Base-by-base conservation (phyloP, 2,797 vertebrate genomes). In the Sebastolobus alascanus region DNA sequence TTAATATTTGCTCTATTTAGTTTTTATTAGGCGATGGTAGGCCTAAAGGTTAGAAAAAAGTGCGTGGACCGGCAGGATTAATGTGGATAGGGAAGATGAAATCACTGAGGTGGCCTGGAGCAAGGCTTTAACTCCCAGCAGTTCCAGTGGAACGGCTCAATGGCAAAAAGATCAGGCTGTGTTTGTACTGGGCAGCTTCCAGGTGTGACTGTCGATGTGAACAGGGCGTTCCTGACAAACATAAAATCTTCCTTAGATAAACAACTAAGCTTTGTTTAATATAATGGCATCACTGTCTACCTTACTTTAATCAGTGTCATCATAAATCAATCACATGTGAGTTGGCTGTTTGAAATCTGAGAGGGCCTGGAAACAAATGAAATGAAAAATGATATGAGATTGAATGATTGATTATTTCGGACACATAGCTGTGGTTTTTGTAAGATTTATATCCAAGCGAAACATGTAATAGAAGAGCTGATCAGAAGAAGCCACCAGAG, bases 21-120 rank as follows among this genome's bases (percentile, higher is more conserved):
- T 54, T 55, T n/a, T 9, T 31, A 18, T 2, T n/a, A 1, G 3
- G 1, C 0, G 56, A 22, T 20, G 7, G 2, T 55, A 25, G 0
- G 46, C 0, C 2, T 50, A 10, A 58, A 29, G 7, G 52, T 54
- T 2, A 13, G 14, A 20, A 38, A 25, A 43, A 40, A 2, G 16
- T 11, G 0, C 27, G 1, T 5, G 6, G 46, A 46, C 43, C 0
- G 0, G 12, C 27, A 61, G 40, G 40, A 35, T 25, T 9, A 9
- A 37, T 37, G 16, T 63, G 35, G 8, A 18, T 20, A 2, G 25
- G 0, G 12, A 25, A 8, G 12, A 31, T 43, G 6, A 46, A 52
- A 52, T 37, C 38, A 29, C 3, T 7, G 33, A 33, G 35, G n/a
- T 60, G 25, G n/a, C 8, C 14, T 40, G 12, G 13, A n/a, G 22